Evolutionary conservation across 2,888 invertebrate species (phyloP).

Genomic region (Microctonus hyperodae): DNA sequence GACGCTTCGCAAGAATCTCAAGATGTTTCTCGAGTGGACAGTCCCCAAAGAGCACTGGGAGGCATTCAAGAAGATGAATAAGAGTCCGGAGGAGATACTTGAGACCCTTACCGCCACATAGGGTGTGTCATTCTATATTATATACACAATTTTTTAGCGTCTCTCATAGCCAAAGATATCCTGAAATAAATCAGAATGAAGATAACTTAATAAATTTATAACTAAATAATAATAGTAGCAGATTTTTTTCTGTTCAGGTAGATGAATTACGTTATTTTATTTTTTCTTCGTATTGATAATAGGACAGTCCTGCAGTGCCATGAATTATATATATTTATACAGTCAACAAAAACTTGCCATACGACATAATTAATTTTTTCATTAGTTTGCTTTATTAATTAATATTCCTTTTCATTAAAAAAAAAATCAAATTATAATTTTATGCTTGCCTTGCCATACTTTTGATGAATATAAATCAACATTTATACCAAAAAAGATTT

Average conservation of each 20-base stretch:
- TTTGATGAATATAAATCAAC: neutral
- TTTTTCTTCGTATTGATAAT: conserved; percentile 2
- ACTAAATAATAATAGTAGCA: neutral
- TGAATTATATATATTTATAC: neutral
- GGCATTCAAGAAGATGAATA: conserved; percentile 75
- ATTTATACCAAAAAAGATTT: conserved; percentile 1
- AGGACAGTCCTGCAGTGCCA: conserved; percentile 13
- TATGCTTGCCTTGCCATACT: conserved; percentile 13
- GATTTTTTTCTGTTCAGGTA: conserved; percentile 1
- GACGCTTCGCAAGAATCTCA: conserved; percentile 76
- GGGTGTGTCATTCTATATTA: conserved; percentile 16
- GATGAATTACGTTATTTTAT: neutral
- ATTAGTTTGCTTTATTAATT: conserved; percentile 10
- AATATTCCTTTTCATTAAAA: neutral
- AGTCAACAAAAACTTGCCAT: conserved; percentile 20
- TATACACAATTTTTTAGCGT: neutral
- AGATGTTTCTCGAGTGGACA: conserved; percentile 80
- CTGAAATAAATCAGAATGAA: neutral
- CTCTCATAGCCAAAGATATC: conserved; percentile 10
- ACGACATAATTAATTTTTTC: neutral
- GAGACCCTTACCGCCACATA: conserved; percentile 71
- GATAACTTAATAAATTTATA: neutral
- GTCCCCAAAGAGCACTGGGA: conserved; percentile 82
- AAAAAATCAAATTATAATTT: neutral
- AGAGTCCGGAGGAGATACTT: conserved; percentile 79